A percentile compares a stretch with the other conserved stretches of the same genome.
Conservation (phyloP, 2,888 invertebrate species). For the Melikaiella ostensackeni region DNA sequence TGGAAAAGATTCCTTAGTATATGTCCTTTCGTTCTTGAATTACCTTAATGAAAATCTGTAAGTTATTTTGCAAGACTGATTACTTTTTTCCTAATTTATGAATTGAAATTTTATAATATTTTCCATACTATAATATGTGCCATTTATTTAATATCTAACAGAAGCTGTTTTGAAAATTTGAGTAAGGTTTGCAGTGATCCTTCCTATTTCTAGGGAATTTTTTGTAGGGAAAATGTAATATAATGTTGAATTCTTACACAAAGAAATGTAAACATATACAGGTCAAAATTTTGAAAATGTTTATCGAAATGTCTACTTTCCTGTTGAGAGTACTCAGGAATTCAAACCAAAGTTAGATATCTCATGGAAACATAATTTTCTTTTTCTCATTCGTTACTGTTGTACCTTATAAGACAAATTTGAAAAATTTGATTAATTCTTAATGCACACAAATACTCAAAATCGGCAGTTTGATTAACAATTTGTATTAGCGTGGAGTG, state of each 20-base stretch:
- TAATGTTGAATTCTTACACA: background rate
- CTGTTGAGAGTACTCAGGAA: constrained; percentile 13
- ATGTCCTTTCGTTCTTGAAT: background rate
- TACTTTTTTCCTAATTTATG: background rate
- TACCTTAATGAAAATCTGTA: background rate
- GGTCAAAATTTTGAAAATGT: background rate
- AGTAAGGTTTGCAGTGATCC: background rate
- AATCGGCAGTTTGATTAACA: background rate
- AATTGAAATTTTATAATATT: background rate
- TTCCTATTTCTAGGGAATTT: background rate
- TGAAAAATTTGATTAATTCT: background rate
- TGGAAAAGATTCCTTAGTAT: too few species aligned
- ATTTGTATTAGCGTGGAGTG: constrained; percentile 8
- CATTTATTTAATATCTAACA: background rate
- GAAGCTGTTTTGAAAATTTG: background rate
- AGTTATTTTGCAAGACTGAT: background rate
- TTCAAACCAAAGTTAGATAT: constrained; percentile 9
- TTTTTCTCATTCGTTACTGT: background rate
- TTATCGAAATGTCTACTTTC: background rate
- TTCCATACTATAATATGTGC: background rate
- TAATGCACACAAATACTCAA: constrained; percentile 23
- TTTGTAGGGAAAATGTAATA: background rate
- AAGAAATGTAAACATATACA: background rate
- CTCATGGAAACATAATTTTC: background rate
- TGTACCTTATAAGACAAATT: constrained; percentile 14